Evolutionary conservation across 2,113 vertebrate species (phyloP).

Genomic region (Calyptomena viridis): DNA sequence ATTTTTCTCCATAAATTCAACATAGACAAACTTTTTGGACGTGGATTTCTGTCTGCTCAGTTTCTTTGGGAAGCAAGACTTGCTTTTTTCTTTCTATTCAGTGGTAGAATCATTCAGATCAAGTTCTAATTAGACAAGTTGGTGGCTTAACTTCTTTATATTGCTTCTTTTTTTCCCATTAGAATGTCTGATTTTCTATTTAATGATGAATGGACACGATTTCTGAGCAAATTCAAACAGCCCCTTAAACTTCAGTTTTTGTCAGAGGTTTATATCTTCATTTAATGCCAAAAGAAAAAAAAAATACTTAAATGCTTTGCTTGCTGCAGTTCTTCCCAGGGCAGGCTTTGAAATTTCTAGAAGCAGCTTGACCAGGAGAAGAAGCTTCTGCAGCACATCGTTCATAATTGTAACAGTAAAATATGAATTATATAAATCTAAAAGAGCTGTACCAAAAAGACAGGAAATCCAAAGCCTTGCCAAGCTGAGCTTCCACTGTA

Average conservation of each 20-base stretch:
- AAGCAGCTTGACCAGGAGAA: background rate
- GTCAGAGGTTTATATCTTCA: background rate
- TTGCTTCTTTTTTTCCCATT: background rate
- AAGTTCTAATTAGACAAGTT: background rate
- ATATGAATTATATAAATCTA: background rate
- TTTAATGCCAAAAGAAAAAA: background rate
- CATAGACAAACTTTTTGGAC: background rate
- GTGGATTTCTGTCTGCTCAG: background rate
- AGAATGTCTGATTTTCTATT: background rate
- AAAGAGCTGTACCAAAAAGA: background rate
- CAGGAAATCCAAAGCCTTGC: background rate
- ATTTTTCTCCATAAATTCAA: background rate
- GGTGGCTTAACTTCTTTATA: background rate
- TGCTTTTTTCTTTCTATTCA: background rate
- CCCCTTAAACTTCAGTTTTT: background rate
- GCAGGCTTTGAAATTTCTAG: background rate
- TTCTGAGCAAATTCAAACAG: background rate
- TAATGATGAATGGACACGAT: background rate
- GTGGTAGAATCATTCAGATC: background rate
- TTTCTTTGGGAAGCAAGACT: background rate
- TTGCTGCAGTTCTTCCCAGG: background rate
- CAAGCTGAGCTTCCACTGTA: background rate
- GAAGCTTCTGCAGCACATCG: background rate
- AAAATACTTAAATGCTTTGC: background rate
- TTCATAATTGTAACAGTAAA: background rate